Base-by-base conservation (phyloP, 2,113 vertebrate species). In the Brachyhypopomus occidentalis region DNA sequence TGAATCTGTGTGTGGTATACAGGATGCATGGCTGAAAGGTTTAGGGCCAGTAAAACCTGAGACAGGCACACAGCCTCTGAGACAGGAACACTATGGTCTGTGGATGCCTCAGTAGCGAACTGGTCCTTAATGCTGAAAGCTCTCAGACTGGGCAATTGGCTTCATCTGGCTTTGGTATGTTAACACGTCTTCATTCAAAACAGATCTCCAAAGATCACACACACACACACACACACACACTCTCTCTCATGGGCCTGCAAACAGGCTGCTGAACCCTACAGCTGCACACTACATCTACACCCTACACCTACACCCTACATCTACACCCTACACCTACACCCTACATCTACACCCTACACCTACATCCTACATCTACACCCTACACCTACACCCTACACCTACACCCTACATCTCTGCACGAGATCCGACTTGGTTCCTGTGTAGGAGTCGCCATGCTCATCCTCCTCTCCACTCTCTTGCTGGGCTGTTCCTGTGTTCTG, bases 401-500 rank as follows among this genome's bases (percentile, higher is more conserved):
- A 70, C 14, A 27, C 30, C 38, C 1, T 14, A 59, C 12, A 8
- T 27, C n/a, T 25, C 30, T 69, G 76, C 12, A 70, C 30, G 25
- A 71, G 41, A 59, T 41, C 34, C 77, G 19, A 4, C 52, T 22
- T 23, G 7, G 12, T 19, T 69, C 25, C 45, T 45, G 17, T 69
- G 36, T 67, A 52, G 30, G 66, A 67, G 63, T 78, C 27, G 14
- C 8, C 20, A 30, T 30, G 30, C 3, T 30, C 30, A 30, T 66
- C 48, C 6, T 56, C 38, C 48, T 64, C 19, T 73, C 59, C 16
- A n/a, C 60, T 20, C 45, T 52, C 20, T 22, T 8, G 81, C 83
- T 78, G 38, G 41, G 20, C 45, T 55, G 20, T 34, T 11, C 84
- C 83, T 75, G 41, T 78, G 78, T 75, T 83, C 63, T 8, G 34